Evolutionary conservation across 1,140 invertebrate species (phyloP).

Genomic region (Dinoponera quadriceps): DNA sequence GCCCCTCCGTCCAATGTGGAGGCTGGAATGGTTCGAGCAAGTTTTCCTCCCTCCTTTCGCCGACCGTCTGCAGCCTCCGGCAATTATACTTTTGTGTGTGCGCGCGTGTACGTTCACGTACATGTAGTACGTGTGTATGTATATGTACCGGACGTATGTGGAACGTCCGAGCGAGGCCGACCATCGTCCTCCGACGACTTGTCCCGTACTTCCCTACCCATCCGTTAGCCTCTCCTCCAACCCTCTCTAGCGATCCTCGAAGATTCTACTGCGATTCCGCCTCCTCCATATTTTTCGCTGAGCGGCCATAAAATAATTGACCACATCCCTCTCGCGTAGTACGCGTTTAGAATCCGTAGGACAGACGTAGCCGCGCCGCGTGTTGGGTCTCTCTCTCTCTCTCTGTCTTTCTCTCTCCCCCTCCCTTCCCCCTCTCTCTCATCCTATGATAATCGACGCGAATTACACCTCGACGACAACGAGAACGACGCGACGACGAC

Average conservation of each 20-base stretch:
- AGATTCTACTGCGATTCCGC: constrained; percentile 27
- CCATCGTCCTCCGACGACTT: constrained; percentile 9
- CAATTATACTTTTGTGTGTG: constrained; percentile 64
- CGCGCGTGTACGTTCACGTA: neutral
- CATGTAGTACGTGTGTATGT: neutral
- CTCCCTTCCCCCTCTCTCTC: too few relatives aligned
- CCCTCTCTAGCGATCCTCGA: neutral
- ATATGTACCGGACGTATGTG: neutral
- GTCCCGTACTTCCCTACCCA: constrained; percentile 14
- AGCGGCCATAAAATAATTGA: constrained; percentile 55
- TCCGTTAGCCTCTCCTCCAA: neutral
- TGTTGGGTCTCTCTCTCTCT: too few relatives aligned
- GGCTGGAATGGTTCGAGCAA: constrained; percentile 37
- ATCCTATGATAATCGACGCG: constrained; percentile 12
- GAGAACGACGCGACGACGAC: neutral
- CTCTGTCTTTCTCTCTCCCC: too few relatives aligned
- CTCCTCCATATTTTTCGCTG: constrained; percentile 44
- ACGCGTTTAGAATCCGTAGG: neutral
- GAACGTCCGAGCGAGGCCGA: neutral
- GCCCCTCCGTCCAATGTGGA: constrained; percentile 39
- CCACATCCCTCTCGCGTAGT: neutral
- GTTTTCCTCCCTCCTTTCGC: constrained; percentile 47
- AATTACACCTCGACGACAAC: constrained; percentile 2
- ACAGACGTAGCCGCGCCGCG: too few relatives aligned
- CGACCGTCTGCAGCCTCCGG: constrained; percentile 21